phyloP scores from a whole-genome alignment of 1,140 invertebrate species.

The Brachionus rotundiformis region DNA sequence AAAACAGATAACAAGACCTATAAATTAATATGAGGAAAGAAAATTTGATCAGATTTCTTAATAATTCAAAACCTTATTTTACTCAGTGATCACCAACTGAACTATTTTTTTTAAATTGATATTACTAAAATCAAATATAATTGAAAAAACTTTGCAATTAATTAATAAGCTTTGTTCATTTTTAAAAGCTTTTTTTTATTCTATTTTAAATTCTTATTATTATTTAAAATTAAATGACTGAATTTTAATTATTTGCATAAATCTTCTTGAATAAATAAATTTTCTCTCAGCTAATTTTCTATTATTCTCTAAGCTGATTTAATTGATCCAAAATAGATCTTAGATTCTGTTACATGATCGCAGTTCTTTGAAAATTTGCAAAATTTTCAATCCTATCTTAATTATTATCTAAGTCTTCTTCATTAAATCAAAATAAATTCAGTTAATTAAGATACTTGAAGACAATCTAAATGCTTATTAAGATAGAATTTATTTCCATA shows the following conservation, averaged over 20 bases:
- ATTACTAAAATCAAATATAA: no score
- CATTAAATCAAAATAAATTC: not conserved
- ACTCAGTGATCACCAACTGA: no score
- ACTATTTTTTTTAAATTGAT: no score
- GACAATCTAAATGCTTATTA: conserved; percentile 31
- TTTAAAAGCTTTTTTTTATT: not conserved
- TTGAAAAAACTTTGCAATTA: not conserved
- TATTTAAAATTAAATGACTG: not conserved
- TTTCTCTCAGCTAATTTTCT: not conserved
- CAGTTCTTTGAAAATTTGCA: not conserved
- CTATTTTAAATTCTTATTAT: not conserved
- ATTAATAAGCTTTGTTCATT: not conserved
- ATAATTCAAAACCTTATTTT: not conserved
- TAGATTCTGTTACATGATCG: not conserved
- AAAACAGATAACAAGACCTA: no score
- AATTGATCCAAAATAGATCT: not conserved
- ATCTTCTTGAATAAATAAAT: conserved; percentile 2
- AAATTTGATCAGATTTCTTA: no score
- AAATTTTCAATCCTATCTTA: not conserved
- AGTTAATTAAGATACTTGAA: conserved; percentile 19
- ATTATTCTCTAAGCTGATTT: not conserved
- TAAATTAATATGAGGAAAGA: no score
- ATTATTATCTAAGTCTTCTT: not conserved
- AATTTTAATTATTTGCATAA: not conserved
- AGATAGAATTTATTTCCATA: not conserved